Evolutionary conservation across 2,888 invertebrate genomes (phyloP), one percentile per base, ranked within the genome.

Genomic region (Geophilus truncorum): DNA sequence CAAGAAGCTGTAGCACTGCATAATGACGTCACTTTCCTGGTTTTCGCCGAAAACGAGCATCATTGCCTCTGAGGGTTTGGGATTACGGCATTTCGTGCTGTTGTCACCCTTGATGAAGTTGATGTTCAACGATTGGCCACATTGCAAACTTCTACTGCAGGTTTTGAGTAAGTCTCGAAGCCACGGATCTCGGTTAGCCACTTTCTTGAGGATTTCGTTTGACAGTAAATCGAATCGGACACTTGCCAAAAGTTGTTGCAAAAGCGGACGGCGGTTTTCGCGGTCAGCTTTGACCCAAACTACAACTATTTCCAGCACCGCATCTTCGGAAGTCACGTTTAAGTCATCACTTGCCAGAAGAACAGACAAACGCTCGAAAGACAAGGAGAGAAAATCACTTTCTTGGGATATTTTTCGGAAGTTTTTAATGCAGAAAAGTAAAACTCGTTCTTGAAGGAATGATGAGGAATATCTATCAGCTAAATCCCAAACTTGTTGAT

Each of bases 381-480:
- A 79, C 62, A 79, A n/a, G 21, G 79, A n/a, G 10, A 79, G 28
- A 21, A 79, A 79, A n/a, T 79, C 79, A 28, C 30, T 30, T 28
- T 79, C 79, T 15, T 57, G 57, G 1, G 32, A n/a, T 25, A 79
- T 15, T 32, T 79, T 79, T 0, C 79, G 79, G 21, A 79, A 79
- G 12, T 79, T 79, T 57, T 79, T 79, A 6, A 36, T 30, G 36
- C 79, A 79, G 21, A 79, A 79, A 4, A 30, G n/a, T 18, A 79
- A 28, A 15, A 79, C 62, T 4, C 36, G 28, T 9, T 79, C 79
- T 62, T 79, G 79, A 9, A 79, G 62, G 23, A 79, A 79, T 28
- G 21, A n/a, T 32, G 79, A 79, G 0, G 79, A 79, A 62, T 79
- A 79, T 79, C 23, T 79, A 10, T 79, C 79, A 18, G 79, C 79